Evolutionary conservation across 2,113 vertebrate species (phyloP), one percentile per base, ranked within the genome.

Genomic region (Meriones unguiculatus): DNA sequence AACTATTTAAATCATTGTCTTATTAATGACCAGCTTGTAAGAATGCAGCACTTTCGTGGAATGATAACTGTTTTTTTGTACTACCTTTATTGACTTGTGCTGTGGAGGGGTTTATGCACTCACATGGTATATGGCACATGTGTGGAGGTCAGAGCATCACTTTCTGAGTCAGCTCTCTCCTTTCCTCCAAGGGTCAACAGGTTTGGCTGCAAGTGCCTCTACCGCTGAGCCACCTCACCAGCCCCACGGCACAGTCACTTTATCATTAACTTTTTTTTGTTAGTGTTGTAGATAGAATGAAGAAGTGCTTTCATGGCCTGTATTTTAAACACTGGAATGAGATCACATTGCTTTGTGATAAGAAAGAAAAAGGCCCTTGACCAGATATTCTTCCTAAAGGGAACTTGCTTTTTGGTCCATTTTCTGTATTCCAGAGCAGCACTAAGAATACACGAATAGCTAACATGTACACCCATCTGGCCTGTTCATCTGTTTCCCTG

Each of bases 231-330:
- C 46, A 9, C 2, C 41, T 69, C 64, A 24, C 1, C 65, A 32
- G 64, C 5, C 64, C 84, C 30, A 82, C 78, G n/a, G 62, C 52
- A 90, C 17, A 24, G 84, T 62, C 62, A 72, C 38, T 96, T 1
- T 41, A 30, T 32, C 77, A 59, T 75, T 90, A 95, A 92, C 15
- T 92, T 88, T 5, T 91, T 96, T 94, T 95, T 93, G 87, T 87
- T 85, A 70, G 7, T 65, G 50, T 77, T 91, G 4, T 5, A 67
- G 32, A 57, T 69, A 78, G 62, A 78, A 82, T 54, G 14, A 95
- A 81, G 41, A 92, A 77, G 41, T 20, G 35, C 24, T 87, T 90
- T 87, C 46, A 77, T 62, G 52, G 85, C 52, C 25, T 93, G 18
- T 77, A 76, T 94, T 94, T 96, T 87, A 89, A 94, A 69, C 62